These are phyloP conservation scores for Pseudococcus viburni DNA, from an alignment of 2,888 invertebrate species.

Conservation along the genomic window DNA sequence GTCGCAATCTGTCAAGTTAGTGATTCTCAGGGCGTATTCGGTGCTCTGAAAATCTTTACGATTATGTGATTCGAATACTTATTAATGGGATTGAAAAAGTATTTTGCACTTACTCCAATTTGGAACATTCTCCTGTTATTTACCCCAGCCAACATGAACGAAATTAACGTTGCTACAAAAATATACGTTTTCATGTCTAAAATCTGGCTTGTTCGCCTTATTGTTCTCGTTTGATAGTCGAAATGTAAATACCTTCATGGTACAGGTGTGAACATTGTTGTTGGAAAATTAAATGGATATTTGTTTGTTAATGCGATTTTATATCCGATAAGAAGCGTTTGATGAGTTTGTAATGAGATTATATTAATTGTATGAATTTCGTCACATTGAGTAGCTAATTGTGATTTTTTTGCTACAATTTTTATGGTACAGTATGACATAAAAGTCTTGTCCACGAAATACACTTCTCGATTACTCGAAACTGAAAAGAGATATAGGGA, in stretches of 20 bases:
- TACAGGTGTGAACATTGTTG: background rate
- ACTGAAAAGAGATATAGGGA: too few species aligned
- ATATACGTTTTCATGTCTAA: background rate
- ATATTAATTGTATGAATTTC: too few species aligned
- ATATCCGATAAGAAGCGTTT: background rate
- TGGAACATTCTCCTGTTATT: background rate
- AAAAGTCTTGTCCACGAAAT: too few species aligned
- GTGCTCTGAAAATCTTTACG: background rate
- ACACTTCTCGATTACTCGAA: too few species aligned
- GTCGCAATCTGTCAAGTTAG: slow-evolving; percentile 12
- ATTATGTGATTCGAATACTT: background rate
- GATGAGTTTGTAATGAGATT: background rate
- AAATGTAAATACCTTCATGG: background rate
- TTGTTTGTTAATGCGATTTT: background rate
- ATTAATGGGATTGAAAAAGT: background rate
- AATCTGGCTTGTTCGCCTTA: background rate
- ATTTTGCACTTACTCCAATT: background rate
- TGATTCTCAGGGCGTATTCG: background rate
- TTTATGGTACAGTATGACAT: too few species aligned
- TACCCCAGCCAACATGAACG: background rate
- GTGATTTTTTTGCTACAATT: too few species aligned
- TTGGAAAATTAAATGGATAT: background rate
- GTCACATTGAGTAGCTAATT: background rate
- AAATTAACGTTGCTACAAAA: background rate
- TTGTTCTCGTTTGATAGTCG: background rate